Evolutionary conservation across 2,113 vertebrate genomes (phyloP), one percentile per base, ranked within the genome.

Genomic region (Seriola dumerili): DNA sequence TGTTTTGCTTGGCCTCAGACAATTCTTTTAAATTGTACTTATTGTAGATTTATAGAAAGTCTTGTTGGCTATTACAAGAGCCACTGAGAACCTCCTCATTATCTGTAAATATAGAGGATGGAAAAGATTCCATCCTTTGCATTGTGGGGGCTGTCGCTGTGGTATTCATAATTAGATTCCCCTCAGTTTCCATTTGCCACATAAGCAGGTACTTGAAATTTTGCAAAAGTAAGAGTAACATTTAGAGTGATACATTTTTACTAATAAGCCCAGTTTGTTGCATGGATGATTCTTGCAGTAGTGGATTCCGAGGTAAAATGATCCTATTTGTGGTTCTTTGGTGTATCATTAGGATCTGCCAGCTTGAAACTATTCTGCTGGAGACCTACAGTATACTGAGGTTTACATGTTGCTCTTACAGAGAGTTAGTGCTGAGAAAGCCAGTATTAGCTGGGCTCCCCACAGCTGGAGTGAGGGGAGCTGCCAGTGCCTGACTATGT

Each of bases 321-420:
- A 81, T 71, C n/a, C 50, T 50, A 13, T 91, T 83, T 84, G 78
- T 81, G 78, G 82, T 81, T 75, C 29, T 71, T 55, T 71, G 38
- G 70, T 78, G 64, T 88, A 76, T 88, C 57, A 81, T 92, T 88
- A 91, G 72, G 63, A 78, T 69, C 77, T 93, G 83, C 80, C 85
- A 74, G 74, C 76, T 65, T 86, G 23, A 66, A 72, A 38, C 32
- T 58, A 25, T 84, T 89, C 74, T 86, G 58, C 71, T 84, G 88
- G 87, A 89, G 79, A 85, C 77, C 58, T 70, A 81, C 59, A 59
- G 50, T 76, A 85, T 57, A 65, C 69, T 81, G 86, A 85, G 88
- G 87, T 90, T 92, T 86, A 72, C 73, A 84, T 84, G 70, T 72
- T 71, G 72, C 63, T 83, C 81, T 79, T 84, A 68, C 79, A 73